phyloP scores from a whole-genome alignment of 2,888 invertebrate genomes.

The Helobdella robusta region DNA sequence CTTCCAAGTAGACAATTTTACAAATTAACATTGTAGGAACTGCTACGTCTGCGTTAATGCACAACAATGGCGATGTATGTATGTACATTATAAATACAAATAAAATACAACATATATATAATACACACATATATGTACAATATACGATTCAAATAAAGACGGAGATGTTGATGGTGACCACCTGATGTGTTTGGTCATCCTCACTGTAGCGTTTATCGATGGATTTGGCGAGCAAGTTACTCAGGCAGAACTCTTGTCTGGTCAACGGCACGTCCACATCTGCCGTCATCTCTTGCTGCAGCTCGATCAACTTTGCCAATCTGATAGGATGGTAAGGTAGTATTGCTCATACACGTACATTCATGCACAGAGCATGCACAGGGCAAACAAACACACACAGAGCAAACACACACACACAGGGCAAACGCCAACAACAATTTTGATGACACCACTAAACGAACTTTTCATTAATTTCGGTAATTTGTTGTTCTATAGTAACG shows the following conservation, averaged over 20 bases:
- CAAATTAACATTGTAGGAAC: too few relatives aligned
- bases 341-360: neutral
- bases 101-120: too few relatives aligned
- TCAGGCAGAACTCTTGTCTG: slow-evolving; percentile 18
- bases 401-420: neutral
- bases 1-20: too few relatives aligned
- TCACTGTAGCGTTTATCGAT: neutral
- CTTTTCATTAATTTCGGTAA: neutral
- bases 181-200: slow-evolving; percentile 5
- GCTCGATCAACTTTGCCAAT: neutral
- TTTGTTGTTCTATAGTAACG: neutral
- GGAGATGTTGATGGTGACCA: too few relatives aligned
- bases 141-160: too few relatives aligned
- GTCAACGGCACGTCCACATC: neutral
- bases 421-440: neutral
- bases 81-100: too few relatives aligned
- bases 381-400: neutral
- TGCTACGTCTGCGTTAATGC: too few relatives aligned
- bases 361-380: neutral
- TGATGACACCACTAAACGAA: too few relatives aligned
- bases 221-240: neutral
- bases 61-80: too few relatives aligned
- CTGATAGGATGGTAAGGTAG: neutral
- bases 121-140: too few relatives aligned
- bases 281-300: neutral